Evolutionary conservation across 2,888 invertebrate species (phyloP).

Genomic region (Yponomeuta evonymella): DNA sequence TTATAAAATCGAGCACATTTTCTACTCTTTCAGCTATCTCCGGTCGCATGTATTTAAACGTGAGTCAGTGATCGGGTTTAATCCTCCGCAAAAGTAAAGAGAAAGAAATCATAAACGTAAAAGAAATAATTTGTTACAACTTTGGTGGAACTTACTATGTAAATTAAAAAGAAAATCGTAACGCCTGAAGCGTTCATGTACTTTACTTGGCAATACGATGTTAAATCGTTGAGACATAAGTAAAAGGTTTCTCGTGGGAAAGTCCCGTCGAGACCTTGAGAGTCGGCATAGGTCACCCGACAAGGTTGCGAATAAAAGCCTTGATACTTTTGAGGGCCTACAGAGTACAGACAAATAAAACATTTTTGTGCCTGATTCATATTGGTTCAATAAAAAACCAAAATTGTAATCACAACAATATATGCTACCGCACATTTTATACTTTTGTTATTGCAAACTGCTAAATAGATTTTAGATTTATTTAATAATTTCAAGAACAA

Average conservation of each 20-base stretch:
- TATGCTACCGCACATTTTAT: no score
- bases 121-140: not conserved
- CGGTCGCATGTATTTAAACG: not conserved
- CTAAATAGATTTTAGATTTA: no score
- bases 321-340: not conserved
- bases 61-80: not conserved
- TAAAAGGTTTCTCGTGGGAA: not conserved
- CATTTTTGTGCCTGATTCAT: not conserved
- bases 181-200: not conserved
- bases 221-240: not conserved
- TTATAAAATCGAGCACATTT: not conserved
- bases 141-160: not conserved
- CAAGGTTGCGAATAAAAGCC: conserved; percentile 6
- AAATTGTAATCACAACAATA: no score
- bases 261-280: not conserved
- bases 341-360: not conserved
- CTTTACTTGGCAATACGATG: not conserved
- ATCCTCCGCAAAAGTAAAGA: not conserved
- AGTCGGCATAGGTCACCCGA: conserved; percentile 7
- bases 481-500: no score
- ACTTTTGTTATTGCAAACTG: no score
- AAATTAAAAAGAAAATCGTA: not conserved
- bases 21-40: not conserved
- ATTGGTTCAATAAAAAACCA: no score
- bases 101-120: not conserved